These are phyloP conservation scores for Belonocnema kinseyi DNA, from an alignment of 1,140 invertebrate genomes.

Conservation along the genomic window DNA sequence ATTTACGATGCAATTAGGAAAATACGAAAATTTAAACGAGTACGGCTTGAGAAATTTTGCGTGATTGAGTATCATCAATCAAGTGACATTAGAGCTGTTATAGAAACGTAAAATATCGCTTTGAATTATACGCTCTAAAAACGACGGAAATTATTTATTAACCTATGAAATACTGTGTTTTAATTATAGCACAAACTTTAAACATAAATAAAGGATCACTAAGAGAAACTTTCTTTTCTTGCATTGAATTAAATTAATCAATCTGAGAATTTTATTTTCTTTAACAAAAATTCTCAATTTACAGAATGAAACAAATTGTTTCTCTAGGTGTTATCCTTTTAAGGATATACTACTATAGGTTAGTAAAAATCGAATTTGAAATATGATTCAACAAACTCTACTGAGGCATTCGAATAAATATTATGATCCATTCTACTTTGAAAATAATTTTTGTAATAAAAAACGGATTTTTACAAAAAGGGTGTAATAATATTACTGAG, in stretches of 20 bases:
- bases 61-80: slow-evolving; percentile 19
- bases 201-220: too few species aligned
- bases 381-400: neutral
- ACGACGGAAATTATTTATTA: neutral
- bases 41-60: slow-evolving; percentile 12
- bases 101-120: neutral
- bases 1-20: neutral
- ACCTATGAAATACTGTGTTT: neutral
- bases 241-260: too few species aligned
- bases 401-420: neutral
- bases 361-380: neutral
- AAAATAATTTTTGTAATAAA: neutral
- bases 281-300: neutral
- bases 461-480: neutral
- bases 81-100: slow-evolving; percentile 20
- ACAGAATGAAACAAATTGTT: too few species aligned
- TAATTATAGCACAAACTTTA: too few species aligned
- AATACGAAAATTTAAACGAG: slow-evolving; percentile 25
- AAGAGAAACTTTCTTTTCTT: too few species aligned
- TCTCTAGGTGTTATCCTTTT: neutral
- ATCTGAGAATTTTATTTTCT: too few species aligned
- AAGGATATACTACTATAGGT: neutral
- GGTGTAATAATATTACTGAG: too few species aligned
- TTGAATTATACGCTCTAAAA: neutral
- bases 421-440: neutral